Evolutionary conservation across 1,140 invertebrate genomes (phyloP), one percentile per base, ranked within the genome.

Genomic region (Nasonia longicornis): DNA sequence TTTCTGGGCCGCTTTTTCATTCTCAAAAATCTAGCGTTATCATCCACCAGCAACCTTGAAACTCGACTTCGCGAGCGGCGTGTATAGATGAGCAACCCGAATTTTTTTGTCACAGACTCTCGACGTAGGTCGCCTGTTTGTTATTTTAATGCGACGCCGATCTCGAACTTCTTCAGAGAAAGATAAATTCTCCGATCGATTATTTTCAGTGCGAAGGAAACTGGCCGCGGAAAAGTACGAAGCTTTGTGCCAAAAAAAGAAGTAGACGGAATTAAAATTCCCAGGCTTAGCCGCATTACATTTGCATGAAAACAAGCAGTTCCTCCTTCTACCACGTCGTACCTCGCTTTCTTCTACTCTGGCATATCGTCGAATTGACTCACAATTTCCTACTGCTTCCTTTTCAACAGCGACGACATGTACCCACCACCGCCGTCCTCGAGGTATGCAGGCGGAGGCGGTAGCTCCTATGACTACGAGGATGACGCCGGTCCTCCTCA

Each of bases 381-480:
- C 52, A 58, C 52, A 79, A 26, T 80, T 45, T 72, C 73, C 76
- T 78, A 66, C 31, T 79, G 72, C 82, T 82, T 84, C 83, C 84
- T 76, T 83, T 85, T 84, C 75, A 58, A 83, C 72, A 89, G 87
- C 63, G 86, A 90, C 58, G 85, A 91, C 8, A 81, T 90, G 58
- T 90, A 89, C 83, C 79, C 85, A 48, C 80, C 83, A 20, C 69
- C 69, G 3, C 80, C 85, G 63, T 87, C 84, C 67, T 87, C 84
- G 69, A 87, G 88, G 81, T 89, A 89, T 76, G 76, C 38, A 20
- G 79, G 82, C 45, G 83, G 84, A 75, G 82, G 83, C 71, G 83
- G 79, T 35, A 84, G 85, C 35, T 84, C 88, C 29, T 91, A 90
- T 52, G 90, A 91, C 20, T 91, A 91, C 74, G 89, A 90, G n/a